Conservation (phyloP, 2,888 invertebrate genomes). For the Callyntrura sp. region DNA sequence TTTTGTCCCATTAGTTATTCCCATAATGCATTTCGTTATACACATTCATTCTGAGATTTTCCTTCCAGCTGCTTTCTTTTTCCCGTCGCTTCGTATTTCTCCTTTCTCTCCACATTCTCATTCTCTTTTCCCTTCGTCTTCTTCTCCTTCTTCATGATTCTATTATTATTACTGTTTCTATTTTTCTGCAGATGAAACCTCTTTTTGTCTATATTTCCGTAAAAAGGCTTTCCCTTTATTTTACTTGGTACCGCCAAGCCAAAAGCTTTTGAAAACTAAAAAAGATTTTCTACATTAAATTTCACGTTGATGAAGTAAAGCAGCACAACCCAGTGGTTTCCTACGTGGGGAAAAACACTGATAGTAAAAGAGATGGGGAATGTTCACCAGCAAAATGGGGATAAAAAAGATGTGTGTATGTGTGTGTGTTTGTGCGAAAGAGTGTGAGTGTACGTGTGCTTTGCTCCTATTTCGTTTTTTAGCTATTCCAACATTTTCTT, state of each 20-base stretch:
- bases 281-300: conserved; percentile 52
- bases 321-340: conserved; percentile 53
- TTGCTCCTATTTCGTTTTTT: not conserved
- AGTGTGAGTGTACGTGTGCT: not conserved
- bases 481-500: not conserved
- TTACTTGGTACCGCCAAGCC: not conserved
- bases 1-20: conserved; percentile 57
- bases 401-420: conserved; percentile 10
- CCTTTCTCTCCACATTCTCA: no score
- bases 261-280: conserved; percentile 22
- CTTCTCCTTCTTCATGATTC: conserved; percentile 40
- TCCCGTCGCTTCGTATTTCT: not conserved
- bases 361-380: not conserved
- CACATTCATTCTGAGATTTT: conserved; percentile 56
- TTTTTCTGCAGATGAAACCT: conserved; percentile 22
- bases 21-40: conserved; percentile 19
- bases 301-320: conserved; percentile 64
- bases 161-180: conserved; percentile 48
- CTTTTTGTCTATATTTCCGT: conserved; percentile 26
- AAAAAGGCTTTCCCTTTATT: conserved; percentile 15
- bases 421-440: not conserved
- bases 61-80: conserved; percentile 52
- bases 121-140: conserved; percentile 23
- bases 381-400: not conserved
- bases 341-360: not conserved